Evolutionary conservation across 2,888 invertebrate species (phyloP).

Genomic region (Drosophila limbata): DNA sequence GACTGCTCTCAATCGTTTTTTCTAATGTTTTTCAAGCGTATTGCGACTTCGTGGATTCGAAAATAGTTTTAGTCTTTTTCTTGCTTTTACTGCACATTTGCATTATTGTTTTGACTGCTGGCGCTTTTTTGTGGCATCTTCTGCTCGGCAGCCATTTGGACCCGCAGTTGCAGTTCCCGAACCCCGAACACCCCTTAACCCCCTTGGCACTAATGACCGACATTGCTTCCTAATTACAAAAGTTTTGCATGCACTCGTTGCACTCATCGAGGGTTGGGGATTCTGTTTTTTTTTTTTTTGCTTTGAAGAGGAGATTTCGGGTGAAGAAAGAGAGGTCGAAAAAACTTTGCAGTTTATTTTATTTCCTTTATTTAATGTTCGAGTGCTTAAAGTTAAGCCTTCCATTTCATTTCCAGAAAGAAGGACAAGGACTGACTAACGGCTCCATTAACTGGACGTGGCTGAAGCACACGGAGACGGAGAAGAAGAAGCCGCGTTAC

Average conservation of each 20-base stretch:
- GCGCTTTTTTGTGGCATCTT: conserved; percentile 61
- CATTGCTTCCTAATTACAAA: conserved; percentile 82
- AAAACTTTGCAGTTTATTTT: conserved; percentile 74
- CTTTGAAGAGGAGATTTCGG: background rate
- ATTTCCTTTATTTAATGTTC: conserved; percentile 73
- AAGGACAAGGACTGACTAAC: conserved; percentile 53
- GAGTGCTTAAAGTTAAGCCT: conserved; percentile 63
- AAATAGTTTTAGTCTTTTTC: conserved; percentile 17
- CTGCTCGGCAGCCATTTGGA: conserved; percentile 22
- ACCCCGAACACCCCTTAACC: background rate
- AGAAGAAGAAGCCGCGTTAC: conserved; percentile 15
- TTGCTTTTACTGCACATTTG: conserved; percentile 59
- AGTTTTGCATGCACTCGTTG: conserved; percentile 77
- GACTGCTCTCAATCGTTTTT: background rate
- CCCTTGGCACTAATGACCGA: conserved; percentile 77
- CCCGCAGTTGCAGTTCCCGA: background rate
- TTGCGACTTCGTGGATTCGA: conserved; percentile 10
- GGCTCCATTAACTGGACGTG: conserved; percentile 63
- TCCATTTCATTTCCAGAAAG: conserved; percentile 41
- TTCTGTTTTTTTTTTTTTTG: background rate
- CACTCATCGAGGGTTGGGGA: conserved; percentile 21
- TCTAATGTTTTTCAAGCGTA: conserved; percentile 17
- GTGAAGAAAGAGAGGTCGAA: background rate
- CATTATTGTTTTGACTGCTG: conserved; percentile 78
- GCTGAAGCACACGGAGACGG: conserved; percentile 19